Evolutionary conservation across 2,888 invertebrate species (phyloP).

Genomic region (Onchidella celtica): DNA sequence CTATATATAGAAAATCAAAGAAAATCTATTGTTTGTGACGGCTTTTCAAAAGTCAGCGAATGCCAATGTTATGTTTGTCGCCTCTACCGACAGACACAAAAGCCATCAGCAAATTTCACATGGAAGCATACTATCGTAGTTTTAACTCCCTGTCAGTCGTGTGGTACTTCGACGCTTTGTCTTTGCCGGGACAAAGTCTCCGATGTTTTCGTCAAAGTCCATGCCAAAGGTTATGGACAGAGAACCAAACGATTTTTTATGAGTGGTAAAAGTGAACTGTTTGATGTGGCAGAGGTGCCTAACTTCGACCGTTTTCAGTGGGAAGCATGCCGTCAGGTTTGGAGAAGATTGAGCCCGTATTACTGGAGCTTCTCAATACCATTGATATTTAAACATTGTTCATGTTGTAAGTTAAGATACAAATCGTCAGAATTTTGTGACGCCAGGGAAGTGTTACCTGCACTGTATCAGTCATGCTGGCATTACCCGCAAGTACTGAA

Average conservation of each 20-base stretch:
- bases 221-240: neutral
- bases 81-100: neutral
- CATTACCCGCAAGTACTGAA: too few relatives aligned
- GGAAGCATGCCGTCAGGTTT: neutral
- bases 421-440: too few relatives aligned
- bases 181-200: constrained; percentile 5
- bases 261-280: neutral
- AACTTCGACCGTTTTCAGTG: neutral
- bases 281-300: too few relatives aligned
- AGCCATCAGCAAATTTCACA: neutral
- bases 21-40: neutral
- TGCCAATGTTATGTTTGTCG: neutral
- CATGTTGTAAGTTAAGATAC: too few relatives aligned
- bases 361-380: neutral
- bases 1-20: neutral
- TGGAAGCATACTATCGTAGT: neutral
- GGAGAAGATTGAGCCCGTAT: neutral
- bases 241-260: neutral
- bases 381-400: neutral
- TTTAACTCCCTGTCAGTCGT: constrained; percentile 7
- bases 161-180: constrained; percentile 11
- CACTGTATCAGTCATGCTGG: too few relatives aligned
- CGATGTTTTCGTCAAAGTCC: neutral
- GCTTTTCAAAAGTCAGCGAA: neutral
- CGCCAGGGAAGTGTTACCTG: too few relatives aligned